These are phyloP conservation scores for Chrysocyon brachyurus DNA, from an alignment of 2,797 vertebrate species.

Conservation along the genomic window DNA sequence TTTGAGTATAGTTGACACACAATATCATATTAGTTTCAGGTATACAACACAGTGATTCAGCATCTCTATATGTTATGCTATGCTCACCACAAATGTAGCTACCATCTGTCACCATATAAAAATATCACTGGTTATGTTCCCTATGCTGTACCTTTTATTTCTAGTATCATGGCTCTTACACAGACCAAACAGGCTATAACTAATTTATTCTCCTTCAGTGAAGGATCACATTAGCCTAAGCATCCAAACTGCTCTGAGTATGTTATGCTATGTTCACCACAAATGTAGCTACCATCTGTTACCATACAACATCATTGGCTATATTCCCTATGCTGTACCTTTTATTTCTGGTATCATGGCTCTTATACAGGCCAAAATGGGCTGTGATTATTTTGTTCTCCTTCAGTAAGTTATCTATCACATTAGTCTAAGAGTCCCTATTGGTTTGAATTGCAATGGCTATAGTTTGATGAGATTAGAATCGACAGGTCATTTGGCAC, in stretches of 20 bases:
- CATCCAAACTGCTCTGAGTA: neutral
- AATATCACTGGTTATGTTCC: neutral
- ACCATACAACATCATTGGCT: neutral
- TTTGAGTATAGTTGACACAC: neutral
- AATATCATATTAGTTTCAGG: neutral
- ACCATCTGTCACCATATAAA: neutral
- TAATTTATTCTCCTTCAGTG: neutral
- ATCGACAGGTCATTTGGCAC: neutral
- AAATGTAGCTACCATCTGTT: too few relatives aligned
- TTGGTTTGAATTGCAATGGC: neutral
- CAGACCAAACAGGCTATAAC: neutral
- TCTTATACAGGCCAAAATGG: neutral
- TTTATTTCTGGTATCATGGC: too few relatives aligned
- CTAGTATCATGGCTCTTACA: neutral
- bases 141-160: neutral
- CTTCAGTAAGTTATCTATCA: neutral
- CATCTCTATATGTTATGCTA: neutral
- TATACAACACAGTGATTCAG: neutral
- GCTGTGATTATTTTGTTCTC: neutral
- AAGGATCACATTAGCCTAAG: neutral
- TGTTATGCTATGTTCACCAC: too few relatives aligned
- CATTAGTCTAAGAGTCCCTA: neutral
- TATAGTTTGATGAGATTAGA: neutral
- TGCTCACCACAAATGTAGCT: neutral
- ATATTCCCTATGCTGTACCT: too few relatives aligned